phyloP scores from a whole-genome alignment of 2,797 vertebrate species.

The Melanotaenia nigrans region DNA sequence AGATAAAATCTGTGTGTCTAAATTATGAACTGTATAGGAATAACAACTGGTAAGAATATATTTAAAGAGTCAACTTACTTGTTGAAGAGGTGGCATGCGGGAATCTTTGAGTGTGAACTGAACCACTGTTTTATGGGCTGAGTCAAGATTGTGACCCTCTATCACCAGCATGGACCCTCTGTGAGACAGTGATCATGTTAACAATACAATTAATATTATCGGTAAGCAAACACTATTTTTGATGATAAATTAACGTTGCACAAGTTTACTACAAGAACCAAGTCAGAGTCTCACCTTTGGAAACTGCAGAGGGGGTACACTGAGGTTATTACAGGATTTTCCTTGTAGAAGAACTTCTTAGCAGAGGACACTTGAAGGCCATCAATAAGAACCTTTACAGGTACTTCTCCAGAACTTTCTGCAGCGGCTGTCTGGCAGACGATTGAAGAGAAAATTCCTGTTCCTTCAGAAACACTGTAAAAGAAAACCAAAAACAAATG shows the following conservation, averaged over 20 bases:
- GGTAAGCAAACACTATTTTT: background rate
- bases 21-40: background rate
- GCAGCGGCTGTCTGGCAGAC: slow-evolving; percentile 69
- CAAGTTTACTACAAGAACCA: background rate
- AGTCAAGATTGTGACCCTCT: slow-evolving; percentile 87
- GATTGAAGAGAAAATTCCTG: slow-evolving; percentile 66
- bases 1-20: too few species aligned
- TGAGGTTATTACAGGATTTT: slow-evolving; percentile 80
- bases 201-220: background rate
- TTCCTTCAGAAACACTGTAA: slow-evolving; percentile 59
- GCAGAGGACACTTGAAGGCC: slow-evolving; percentile 71
- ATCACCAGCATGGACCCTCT: slow-evolving; percentile 88
- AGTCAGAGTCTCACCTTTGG: slow-evolving; percentile 75
- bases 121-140: slow-evolving; percentile 81
- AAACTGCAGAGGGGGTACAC: slow-evolving; percentile 88
- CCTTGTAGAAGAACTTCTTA: slow-evolving; percentile 84
- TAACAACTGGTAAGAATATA: background rate
- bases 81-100: slow-evolving; percentile 29
- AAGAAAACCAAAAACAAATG: slow-evolving; percentile 7
- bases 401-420: slow-evolving; percentile 52
- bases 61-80: slow-evolving; percentile 57
- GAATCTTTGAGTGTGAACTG: slow-evolving; percentile 72
- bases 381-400: slow-evolving; percentile 84
- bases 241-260: background rate
- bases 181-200: background rate